Percentiles rank a stretch among this genome's conserved stretches.
Evolutionary conservation across 2,113 vertebrate genomes (phyloP).

Genomic region (Oryzias melastigma): DNA sequence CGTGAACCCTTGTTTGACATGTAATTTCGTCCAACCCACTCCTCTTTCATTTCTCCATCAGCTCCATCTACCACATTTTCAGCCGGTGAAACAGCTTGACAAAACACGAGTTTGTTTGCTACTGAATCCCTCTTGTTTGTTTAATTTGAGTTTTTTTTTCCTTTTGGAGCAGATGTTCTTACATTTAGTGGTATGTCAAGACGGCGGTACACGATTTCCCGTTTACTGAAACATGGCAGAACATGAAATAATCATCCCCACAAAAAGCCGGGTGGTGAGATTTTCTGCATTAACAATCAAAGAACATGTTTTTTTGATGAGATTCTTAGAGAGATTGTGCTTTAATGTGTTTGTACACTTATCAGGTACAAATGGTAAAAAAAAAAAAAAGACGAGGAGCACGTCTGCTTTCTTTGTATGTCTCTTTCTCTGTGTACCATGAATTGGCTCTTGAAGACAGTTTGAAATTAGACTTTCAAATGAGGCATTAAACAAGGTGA

Average conservation of each 20-base stretch:
- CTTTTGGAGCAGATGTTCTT: slow-evolving; percentile 59
- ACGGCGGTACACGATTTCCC: slow-evolving; percentile 57
- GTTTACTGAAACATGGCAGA: slow-evolving; percentile 26
- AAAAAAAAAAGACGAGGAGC: slow-evolving; percentile 20
- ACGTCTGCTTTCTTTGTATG: slow-evolving; percentile 60
- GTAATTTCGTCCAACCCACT: slow-evolving; percentile 83
- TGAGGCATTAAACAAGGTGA: slow-evolving; percentile 83
- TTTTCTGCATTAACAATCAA: slow-evolving; percentile 52
- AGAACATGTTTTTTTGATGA: slow-evolving; percentile 63
- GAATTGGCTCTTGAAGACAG: slow-evolving; percentile 74
- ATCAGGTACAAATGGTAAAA: slow-evolving; percentile 45
- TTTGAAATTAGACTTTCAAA: slow-evolving; percentile 83
- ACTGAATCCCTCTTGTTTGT: slow-evolving; percentile 24
- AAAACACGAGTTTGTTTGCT: slow-evolving; percentile 70
- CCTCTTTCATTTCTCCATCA: slow-evolving; percentile 79
- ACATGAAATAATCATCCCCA: slow-evolving; percentile 68
- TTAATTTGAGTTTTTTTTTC: background rate
- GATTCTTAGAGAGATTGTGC: slow-evolving; percentile 61
- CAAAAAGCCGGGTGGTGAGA: slow-evolving; percentile 50
- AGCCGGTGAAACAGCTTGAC: slow-evolving; percentile 70
- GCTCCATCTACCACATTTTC: slow-evolving; percentile 72
- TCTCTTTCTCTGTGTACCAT: slow-evolving; percentile 65
- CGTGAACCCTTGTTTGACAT: slow-evolving; percentile 81
- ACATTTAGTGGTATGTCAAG: slow-evolving; percentile 37
- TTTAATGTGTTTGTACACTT: slow-evolving; percentile 55